Base-by-base conservation (phyloP, 2,113 vertebrate genomes). In the Ammodytes marinus region DNA sequence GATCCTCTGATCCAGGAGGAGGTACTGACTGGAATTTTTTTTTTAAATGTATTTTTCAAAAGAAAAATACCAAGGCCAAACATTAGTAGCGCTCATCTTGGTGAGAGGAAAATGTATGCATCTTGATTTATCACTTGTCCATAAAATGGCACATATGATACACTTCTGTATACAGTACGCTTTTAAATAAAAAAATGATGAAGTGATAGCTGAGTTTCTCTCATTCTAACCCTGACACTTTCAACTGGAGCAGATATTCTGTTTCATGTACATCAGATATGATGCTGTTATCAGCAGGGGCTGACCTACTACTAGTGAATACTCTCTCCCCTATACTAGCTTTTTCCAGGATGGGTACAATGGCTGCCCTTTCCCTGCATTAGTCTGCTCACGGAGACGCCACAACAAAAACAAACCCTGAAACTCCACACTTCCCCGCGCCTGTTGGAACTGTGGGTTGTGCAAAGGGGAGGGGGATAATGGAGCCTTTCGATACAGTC, bases 181-280 rank as follows among this genome's bases (percentile, higher is more conserved):
- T 87, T 89, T 90, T 73, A 77, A 80, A 50, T 73, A 77, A 80
- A 50, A 76, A 69, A 82, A 83, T 79, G 67, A 77, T 63, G 37
- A 88, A 83, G 77, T 74, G 63, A 88, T 57, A 82, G 70, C 58
- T 17, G 52, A 82, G 68, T 4, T 17, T 58, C 74, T 81, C 53
- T 80, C 54, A 83, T 86, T 67, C 80, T 91, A 69, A 63, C 65
- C 9, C 54, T 53, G 47, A 76, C 72, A 70, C 74, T 79, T 77
- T 74, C 53, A 91, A 89, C 77, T 83, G 67, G 69, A 85, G 79
- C 73, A 73, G 87, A 47, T 69, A 88, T 89, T 92, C 82, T 77
- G 84, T 88, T 92, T 87, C 86, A 85, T 91, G 86, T 86, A 72
- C 84, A 84, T 90, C 87, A 91, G 86, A 90, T 82, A 91, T 66